Evolutionary conservation across 2,888 invertebrate species (phyloP).

Genomic region (Hypselothyrea guttata): DNA sequence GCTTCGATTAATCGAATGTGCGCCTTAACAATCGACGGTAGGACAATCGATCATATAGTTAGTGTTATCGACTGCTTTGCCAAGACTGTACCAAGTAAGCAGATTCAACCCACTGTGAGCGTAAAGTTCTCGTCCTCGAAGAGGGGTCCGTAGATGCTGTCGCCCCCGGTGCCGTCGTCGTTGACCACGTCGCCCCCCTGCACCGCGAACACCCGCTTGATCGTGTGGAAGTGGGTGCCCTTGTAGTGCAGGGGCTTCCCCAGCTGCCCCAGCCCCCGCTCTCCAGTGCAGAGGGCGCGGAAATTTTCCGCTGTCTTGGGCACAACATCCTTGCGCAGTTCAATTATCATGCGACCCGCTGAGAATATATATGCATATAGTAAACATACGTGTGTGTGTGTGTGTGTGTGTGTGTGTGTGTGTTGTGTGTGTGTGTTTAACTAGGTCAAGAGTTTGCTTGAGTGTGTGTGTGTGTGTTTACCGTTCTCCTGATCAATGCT

Average conservation of each 20-base stretch:
- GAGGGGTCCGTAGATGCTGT: constrained; percentile 94
- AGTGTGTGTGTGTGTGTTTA: constrained; percentile 72
- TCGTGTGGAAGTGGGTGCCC: constrained; percentile 91
- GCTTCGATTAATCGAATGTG: too few relatives aligned
- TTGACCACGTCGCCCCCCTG: constrained; percentile 91
- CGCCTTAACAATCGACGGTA: too few relatives aligned
- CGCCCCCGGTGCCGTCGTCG: constrained; percentile 93
- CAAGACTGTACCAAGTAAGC: too few relatives aligned
- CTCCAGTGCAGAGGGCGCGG: constrained; percentile 94
- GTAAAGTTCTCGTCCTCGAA: constrained; percentile 96
- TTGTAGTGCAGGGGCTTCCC: constrained; percentile 92
- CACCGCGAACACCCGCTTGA: constrained; percentile 94
- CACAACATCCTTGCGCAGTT: constrained; percentile 91
- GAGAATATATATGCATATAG: constrained; percentile 7
- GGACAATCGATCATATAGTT: too few relatives aligned
- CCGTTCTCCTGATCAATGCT: constrained; percentile 87
- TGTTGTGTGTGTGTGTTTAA: constrained; percentile 25
- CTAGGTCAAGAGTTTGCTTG: constrained; percentile 31
- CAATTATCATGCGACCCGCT: constrained; percentile 93
- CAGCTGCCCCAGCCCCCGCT: constrained; percentile 87
- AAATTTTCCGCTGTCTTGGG: constrained; percentile 96
- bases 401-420: background rate
- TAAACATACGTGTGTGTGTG: constrained; percentile 2
- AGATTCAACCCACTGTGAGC: constrained; percentile 83
- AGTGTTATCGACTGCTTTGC: too few relatives aligned